Percentiles rank a stretch among this genome's conserved stretches.
These are phyloP conservation scores for Mylabris phalerata DNA, from an alignment of 1,140 invertebrate species.

Conservation along the genomic window DNA sequence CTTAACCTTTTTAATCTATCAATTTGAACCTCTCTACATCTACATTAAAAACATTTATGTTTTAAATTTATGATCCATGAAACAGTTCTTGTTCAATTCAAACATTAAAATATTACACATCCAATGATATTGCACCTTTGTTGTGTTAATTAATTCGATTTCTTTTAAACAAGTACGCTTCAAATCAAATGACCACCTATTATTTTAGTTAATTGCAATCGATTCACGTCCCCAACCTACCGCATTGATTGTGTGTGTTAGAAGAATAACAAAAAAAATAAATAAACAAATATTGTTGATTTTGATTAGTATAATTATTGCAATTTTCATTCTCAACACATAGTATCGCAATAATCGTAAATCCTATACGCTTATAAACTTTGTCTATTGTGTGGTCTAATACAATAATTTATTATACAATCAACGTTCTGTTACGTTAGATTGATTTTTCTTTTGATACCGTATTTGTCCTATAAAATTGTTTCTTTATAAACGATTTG, in stretches of 20 bases:
- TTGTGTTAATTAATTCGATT: too few species aligned
- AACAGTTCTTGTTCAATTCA: conserved; percentile 17
- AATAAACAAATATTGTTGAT: conserved; percentile 16
- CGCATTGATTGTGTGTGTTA: conserved; percentile 6
- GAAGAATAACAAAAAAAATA: too few species aligned
- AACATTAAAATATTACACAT: not conserved
- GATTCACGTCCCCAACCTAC: conserved; percentile 18
- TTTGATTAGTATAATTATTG: conserved; percentile 23
- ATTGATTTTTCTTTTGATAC: conserved; percentile 8
- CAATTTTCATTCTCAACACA: conserved; percentile 25
- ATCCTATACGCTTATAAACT: conserved; percentile 23
- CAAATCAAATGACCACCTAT: too few species aligned
- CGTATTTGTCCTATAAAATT: conserved; percentile 9
- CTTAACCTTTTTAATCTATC: conserved; percentile 17
- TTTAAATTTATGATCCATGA: conserved; percentile 20
- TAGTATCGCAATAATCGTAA: conserved; percentile 23
- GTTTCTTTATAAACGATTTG: too few species aligned
- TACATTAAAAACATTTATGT: conserved; percentile 3
- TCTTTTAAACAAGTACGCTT: too few species aligned
- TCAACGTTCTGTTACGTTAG: conserved; percentile 16
- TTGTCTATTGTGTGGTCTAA: conserved; percentile 31
- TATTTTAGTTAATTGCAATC: conserved; percentile 9
- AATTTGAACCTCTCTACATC: conserved; percentile 6
- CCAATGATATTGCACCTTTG: not conserved
- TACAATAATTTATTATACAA: conserved; percentile 27